Evolutionary conservation across 2,888 invertebrate genomes (phyloP).

Genomic region (Leptogaster cylindrica): DNA sequence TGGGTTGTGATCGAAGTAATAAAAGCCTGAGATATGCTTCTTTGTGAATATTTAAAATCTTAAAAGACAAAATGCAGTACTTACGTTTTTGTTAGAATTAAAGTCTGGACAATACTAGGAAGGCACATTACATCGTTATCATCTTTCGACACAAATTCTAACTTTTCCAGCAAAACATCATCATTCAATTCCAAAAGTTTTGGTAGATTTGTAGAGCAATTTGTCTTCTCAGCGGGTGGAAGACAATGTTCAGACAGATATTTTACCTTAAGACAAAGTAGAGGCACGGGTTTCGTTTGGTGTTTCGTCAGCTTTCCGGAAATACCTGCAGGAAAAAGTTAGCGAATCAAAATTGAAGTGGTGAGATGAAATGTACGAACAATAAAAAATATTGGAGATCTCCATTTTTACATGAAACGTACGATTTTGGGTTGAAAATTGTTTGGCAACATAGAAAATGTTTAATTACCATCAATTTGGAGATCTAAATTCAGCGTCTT

Average conservation of each 20-base stretch:
- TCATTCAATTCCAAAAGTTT: slow-evolving; percentile 78
- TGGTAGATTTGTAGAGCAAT: slow-evolving; percentile 65
- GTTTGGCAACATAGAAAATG: background rate
- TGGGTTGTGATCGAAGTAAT: slow-evolving; percentile 74
- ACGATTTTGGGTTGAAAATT: too few species aligned
- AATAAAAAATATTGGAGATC: too few species aligned
- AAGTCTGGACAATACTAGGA: slow-evolving; percentile 77
- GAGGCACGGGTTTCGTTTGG: slow-evolving; percentile 82
- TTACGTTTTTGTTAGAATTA: slow-evolving; percentile 79
- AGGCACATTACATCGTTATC: slow-evolving; percentile 64
- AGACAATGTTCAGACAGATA: slow-evolving; percentile 61
- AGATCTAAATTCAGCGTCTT: slow-evolving; percentile 71
- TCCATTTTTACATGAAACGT: too few species aligned
- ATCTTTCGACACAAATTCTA: slow-evolving; percentile 71
- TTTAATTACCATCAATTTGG: slow-evolving; percentile 69
- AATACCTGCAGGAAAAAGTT: slow-evolving; percentile 54
- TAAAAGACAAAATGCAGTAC: slow-evolving; percentile 53
- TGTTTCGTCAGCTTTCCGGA: slow-evolving; percentile 90
- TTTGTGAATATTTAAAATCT: slow-evolving; percentile 51
- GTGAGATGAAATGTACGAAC: too few species aligned
- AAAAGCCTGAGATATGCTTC: too few species aligned
- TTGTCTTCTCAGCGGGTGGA: slow-evolving; percentile 63
- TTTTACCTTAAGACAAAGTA: slow-evolving; percentile 76
- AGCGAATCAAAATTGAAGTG: too few species aligned
- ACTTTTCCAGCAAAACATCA: slow-evolving; percentile 82